A percentile compares a stretch with the other conserved stretches of the same genome.
Evolutionary conservation across 2,888 invertebrate species (phyloP).

Genomic region (Prosapia bicincta): DNA sequence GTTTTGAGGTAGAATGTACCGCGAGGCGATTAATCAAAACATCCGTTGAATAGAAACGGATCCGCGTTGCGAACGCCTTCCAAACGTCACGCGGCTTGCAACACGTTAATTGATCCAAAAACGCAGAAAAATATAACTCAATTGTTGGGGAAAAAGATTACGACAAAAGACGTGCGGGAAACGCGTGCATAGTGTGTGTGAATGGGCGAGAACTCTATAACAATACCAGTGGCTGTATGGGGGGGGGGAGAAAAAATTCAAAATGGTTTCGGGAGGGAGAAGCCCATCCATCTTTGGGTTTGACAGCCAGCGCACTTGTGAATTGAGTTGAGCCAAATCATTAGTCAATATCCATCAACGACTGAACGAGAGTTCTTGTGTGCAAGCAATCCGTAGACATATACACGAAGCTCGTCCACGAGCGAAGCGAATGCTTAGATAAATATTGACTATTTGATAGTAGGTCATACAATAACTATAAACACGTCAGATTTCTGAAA

Average conservation of each 20-base stretch:
- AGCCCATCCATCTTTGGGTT: constrained; percentile 22
- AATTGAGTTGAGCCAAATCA: constrained; percentile 32
- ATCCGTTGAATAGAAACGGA: background rate
- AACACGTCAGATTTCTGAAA: too few species aligned
- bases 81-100: background rate
- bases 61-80: background rate
- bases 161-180: constrained; percentile 1
- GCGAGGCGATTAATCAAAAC: background rate
- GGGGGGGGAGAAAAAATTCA: background rate
- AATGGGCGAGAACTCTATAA: background rate
- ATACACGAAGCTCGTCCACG: too few species aligned
- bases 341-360: constrained; percentile 34
- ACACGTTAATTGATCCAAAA: background rate
- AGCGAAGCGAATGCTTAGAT: too few species aligned
- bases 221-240: background rate
- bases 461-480: too few species aligned
- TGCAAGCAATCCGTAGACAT: too few species aligned
- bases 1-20: background rate
- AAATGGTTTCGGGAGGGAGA: constrained; percentile 5
- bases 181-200: background rate
- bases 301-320: constrained; percentile 29
- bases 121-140: background rate
- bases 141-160: background rate
- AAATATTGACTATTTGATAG: too few species aligned
- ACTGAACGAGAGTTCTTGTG: too few species aligned